phyloP scores from a whole-genome alignment of 2,888 invertebrate genomes.

The Idaea aversata region DNA sequence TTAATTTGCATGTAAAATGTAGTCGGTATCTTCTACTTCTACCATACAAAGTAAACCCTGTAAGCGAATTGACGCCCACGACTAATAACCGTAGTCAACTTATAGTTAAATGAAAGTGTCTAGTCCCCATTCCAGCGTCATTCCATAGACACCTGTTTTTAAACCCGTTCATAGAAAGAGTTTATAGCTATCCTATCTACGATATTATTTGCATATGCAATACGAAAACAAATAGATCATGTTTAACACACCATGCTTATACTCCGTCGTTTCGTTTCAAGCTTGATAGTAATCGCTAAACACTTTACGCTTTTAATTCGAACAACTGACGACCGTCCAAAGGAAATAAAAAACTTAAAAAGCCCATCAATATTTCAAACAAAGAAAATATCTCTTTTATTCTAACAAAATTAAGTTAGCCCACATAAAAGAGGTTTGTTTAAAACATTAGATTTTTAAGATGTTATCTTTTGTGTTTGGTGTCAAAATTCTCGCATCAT shows the following conservation, averaged over 20 bases:
- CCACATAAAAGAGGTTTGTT: constrained; percentile 77
- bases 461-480: constrained; percentile 74
- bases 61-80: constrained; percentile 22
- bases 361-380: constrained; percentile 60
- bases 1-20: not conserved
- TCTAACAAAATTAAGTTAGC: constrained; percentile 74
- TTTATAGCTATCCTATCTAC: constrained; percentile 45
- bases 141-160: constrained; percentile 47
- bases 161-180: constrained; percentile 8
- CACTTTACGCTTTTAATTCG: not conserved
- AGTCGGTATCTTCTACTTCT: constrained; percentile 3
- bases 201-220: constrained; percentile 59
- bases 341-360: constrained; percentile 11
- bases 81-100: constrained; percentile 26
- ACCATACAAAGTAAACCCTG: constrained; percentile 11
- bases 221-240: constrained; percentile 49
- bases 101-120: constrained; percentile 37
- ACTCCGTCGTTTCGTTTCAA: too few relatives aligned
- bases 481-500: constrained; percentile 80
- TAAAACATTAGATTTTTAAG: constrained; percentile 78
- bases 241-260: not conserved
- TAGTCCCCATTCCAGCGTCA: constrained; percentile 33
- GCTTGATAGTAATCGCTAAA: too few relatives aligned
- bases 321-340: not conserved
- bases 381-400: constrained; percentile 69